A percentile compares a stretch with the other conserved stretches of the same genome.
Evolutionary conservation across 2,888 invertebrate species (phyloP).

Genomic region (Panzeria rudis): DNA sequence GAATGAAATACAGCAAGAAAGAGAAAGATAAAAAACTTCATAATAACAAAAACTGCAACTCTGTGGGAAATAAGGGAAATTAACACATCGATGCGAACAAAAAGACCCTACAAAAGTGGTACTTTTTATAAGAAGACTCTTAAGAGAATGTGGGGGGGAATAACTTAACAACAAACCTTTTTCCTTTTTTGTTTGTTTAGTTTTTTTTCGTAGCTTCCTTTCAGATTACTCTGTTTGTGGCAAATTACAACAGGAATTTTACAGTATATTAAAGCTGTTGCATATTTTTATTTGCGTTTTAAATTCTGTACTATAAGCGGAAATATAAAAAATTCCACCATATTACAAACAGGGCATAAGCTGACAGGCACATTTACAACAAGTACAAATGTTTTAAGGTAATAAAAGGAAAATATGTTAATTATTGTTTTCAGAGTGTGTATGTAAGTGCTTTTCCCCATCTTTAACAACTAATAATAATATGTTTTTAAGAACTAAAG

Average conservation of each 20-base stretch:
- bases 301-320: constrained; percentile 45
- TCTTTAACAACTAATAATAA: constrained; percentile 12
- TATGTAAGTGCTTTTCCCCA: not conserved
- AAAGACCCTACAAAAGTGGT: not conserved
- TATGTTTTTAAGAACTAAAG: constrained; percentile 7
- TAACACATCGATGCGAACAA: constrained; percentile 24
- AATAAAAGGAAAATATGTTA: constrained; percentile 51
- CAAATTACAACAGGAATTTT: constrained; percentile 26
- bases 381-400: constrained; percentile 26
- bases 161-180: constrained; percentile 17
- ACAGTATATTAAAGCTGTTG: not conserved
- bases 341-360: constrained; percentile 46
- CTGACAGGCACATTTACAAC: not conserved
- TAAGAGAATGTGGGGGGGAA: not conserved
- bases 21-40: not conserved
- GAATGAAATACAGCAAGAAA: not conserved
- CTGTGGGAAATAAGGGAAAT: constrained; percentile 31
- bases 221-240: constrained; percentile 5
- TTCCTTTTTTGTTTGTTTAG: not conserved
- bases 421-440: not conserved
- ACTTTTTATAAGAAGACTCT: not conserved
- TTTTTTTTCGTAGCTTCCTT: not conserved
- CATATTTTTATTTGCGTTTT: not conserved
- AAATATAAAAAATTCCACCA: constrained; percentile 69
- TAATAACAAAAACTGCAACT: constrained; percentile 19